Evolutionary conservation across 2,113 vertebrate genomes (phyloP), one percentile per base, ranked within the genome.

Genomic region (Psilopsiagon aurifrons): DNA sequence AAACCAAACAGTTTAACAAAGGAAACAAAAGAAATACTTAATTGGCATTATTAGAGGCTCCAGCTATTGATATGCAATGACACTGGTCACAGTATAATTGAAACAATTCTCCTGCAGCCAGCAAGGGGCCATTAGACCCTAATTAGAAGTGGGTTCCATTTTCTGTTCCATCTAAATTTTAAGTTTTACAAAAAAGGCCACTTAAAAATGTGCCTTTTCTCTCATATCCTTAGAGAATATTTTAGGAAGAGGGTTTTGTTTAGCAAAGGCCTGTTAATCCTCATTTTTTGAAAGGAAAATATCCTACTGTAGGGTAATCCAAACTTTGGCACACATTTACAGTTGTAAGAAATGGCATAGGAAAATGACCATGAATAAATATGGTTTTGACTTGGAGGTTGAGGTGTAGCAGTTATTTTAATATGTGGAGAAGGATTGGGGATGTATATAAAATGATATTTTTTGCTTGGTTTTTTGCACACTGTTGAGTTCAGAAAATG

Each of bases 331-430:
- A 54, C 44, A 17, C 13, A 51, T 81, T 44, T 83, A 37, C 49
- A 86, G 80, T 92, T 77, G 85, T 70, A 91, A 80, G 88, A 97
- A 93, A 93, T 0, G 2, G 69, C 27, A 94, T 82, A 91, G 85
- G 91, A 92, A 97, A 95, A 95, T 95, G 39, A 75, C 95, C 66
- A 44, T 84, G 95, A 97, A 97, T 96, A 94, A 96, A 88, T 74
- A n/a, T 20, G n/a, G 3, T 94, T 77, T 89, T 94, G 59, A 93
- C 85, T 96, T 95, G 86, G 71, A 79, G 29, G 43, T 28, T 91
- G 86, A 96, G 92, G 67, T 47, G 11, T 70, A 92, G 59, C 46
- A 87, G 62, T 73, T 95, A 88, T 86, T 97, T 95, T 94, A 88
- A 55, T 92, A 95, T 69, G 18, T 62, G 83, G 29, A 62, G 49